phyloP scores from a whole-genome alignment of 2,797 vertebrate species.

The Carduelis carduelis region DNA sequence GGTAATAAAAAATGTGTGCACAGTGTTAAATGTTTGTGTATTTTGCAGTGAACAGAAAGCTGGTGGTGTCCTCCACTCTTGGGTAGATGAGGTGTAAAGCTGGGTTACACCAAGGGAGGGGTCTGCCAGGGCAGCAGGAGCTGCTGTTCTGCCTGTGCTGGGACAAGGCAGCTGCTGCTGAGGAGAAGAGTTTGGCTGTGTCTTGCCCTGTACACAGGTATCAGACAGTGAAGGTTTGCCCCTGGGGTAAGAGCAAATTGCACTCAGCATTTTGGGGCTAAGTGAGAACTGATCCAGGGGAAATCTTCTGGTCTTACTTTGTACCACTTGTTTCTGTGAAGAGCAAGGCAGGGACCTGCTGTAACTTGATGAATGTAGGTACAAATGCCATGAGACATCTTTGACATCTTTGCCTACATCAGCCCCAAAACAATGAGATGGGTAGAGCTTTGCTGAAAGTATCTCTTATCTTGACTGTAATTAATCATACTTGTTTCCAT shows the following conservation, averaged over 20 bases:
- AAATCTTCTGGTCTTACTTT: not conserved
- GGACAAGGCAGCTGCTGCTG: not conserved
- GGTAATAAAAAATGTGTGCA: not conserved
- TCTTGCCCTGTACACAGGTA: accelerated
- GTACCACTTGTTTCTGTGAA: not conserved
- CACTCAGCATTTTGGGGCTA: not conserved
- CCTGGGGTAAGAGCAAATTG: not conserved
- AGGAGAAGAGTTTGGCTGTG: not conserved
- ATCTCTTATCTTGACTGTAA: not conserved
- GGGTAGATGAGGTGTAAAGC: not conserved
- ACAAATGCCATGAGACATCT: accelerated
- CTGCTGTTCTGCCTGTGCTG: accelerated
- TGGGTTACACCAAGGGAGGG: accelerated
- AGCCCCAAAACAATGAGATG: not conserved
- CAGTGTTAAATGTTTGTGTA: not conserved
- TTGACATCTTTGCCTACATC: not conserved
- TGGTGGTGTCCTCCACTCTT: not conserved
- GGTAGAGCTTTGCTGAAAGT: not conserved
- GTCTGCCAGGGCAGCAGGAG: accelerated
- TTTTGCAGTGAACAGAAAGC: not conserved
- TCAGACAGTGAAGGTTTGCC: not conserved
- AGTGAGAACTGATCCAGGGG: not conserved
- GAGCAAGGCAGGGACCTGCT: not conserved
- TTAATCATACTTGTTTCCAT: not conserved
- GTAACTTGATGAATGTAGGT: not conserved